These are phyloP conservation scores for Tetraneura akinire DNA, from an alignment of 1,140 invertebrate genomes.

Conservation along the genomic window DNA sequence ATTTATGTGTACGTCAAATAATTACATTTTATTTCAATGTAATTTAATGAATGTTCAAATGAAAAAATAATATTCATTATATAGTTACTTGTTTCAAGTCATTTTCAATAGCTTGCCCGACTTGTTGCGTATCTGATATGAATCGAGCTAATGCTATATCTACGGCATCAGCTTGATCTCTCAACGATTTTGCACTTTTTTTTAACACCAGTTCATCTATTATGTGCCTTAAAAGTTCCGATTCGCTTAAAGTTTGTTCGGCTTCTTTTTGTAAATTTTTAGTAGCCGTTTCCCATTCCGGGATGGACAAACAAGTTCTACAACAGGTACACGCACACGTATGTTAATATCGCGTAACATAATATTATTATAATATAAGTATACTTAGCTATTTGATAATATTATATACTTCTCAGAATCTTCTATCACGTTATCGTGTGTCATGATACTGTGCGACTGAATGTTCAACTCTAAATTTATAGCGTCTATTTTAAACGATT, in stretches of 20 bases:
- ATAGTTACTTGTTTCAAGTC: conserved; percentile 64
- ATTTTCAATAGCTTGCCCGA: conserved; percentile 67
- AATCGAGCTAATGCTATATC: conserved; percentile 68
- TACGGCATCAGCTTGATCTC: conserved; percentile 72
- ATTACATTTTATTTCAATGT: neutral
- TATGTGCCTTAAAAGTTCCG: conserved; percentile 63
- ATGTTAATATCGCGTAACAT: too few relatives aligned
- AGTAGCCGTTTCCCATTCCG: conserved; percentile 27
- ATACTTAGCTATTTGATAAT: too few relatives aligned
- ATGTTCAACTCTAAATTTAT: conserved; percentile 67
- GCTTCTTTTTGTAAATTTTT: conserved; percentile 66
- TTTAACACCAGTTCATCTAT: conserved; percentile 65
- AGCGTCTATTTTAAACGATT: conserved; percentile 76
- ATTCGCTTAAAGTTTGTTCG: conserved; percentile 62
- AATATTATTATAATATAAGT: too few relatives aligned
- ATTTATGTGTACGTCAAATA: too few relatives aligned
- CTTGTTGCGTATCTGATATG: conserved; percentile 66
- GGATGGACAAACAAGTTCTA: conserved; percentile 4
- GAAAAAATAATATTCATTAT: neutral
- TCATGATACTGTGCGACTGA: conserved; percentile 65
- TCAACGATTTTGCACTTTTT: conserved; percentile 69
- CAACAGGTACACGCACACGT: too few relatives aligned
- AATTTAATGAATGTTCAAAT: too few relatives aligned
- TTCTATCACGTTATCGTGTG: neutral
- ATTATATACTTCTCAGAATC: conserved; percentile 33